A percentile compares a stretch with the other conserved stretches of the same genome.
These are phyloP conservation scores for Drosophila baimaii DNA, from an alignment of 1,140 invertebrate species.

Conservation along the genomic window DNA sequence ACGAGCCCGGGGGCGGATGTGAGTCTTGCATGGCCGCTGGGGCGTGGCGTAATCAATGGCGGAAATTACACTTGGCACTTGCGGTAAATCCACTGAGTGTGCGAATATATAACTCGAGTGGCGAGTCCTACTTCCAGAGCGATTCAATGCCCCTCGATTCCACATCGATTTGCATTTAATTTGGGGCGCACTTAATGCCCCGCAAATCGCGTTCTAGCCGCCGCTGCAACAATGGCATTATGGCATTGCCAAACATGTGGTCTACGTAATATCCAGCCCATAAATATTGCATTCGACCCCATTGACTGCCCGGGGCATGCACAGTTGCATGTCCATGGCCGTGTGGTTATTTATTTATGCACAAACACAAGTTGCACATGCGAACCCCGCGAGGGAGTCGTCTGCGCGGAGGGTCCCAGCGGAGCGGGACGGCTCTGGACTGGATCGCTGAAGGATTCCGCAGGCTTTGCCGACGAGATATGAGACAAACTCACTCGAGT, in stretches of 20 bases:
- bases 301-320: constrained; percentile 42
- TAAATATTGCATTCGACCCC: constrained; percentile 62
- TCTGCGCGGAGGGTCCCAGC: too few relatives aligned
- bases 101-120: constrained; percentile 32
- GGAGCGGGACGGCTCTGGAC: neutral
- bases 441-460: constrained; percentile 20
- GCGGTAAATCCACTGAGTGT: constrained; percentile 35
- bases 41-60: constrained; percentile 21
- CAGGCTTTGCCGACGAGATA: neutral
- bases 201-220: constrained; percentile 34
- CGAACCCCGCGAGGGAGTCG: constrained; percentile 19
- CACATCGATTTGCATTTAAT: constrained; percentile 68
- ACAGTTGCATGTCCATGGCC: constrained; percentile 65
- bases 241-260: constrained; percentile 50
- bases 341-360: constrained; percentile 71
- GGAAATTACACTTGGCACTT: constrained; percentile 57
- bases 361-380: constrained; percentile 58
- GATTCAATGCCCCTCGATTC: constrained; percentile 41
- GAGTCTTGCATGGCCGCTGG: constrained; percentile 7
- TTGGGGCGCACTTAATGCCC: constrained; percentile 33
- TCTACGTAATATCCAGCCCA: constrained; percentile 60
- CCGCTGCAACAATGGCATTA: constrained; percentile 17
- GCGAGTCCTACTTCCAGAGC: constrained; percentile 9
- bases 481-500: constrained; percentile 13
- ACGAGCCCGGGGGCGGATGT: constrained; percentile 1